phyloP scores from a whole-genome alignment of 2,888 invertebrate genomes.

The Onchidella celtica region DNA sequence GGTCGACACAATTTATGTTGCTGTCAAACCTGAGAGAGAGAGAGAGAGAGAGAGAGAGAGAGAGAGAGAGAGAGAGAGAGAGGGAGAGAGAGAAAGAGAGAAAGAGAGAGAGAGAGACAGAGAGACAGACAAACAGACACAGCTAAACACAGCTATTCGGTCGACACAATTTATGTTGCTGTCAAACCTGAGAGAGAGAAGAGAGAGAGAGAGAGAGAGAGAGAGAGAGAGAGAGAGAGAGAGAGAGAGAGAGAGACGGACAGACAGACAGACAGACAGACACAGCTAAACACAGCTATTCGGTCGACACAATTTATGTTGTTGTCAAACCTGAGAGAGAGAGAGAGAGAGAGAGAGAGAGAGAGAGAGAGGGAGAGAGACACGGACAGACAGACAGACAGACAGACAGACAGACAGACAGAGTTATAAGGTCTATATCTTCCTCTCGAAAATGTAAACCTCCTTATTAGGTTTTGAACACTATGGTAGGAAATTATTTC shows the following conservation, averaged over 20 bases:
- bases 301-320: background rate
- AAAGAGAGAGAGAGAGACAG: conserved; percentile 11
- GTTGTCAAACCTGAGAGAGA: no score
- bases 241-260: conserved; percentile 8
- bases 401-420: background rate
- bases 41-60: conserved; percentile 15
- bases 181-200: background rate
- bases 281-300: background rate
- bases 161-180: no score
- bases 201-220: background rate
- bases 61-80: conserved; percentile 5
- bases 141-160: background rate
- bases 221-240: background rate
- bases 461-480: no score
- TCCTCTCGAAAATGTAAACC: no score
- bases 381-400: background rate
- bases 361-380: background rate
- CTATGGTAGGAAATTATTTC: no score
- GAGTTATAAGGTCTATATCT: background rate
- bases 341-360: background rate
- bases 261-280: no score
- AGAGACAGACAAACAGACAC: conserved; percentile 19
- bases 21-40: no score
- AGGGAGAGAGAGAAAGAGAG: conserved; percentile 14
- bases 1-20: background rate